Evolutionary conservation across 1,140 invertebrate species (phyloP), one percentile per base, ranked within the genome.

Genomic region (Zaprionus taronus): DNA sequence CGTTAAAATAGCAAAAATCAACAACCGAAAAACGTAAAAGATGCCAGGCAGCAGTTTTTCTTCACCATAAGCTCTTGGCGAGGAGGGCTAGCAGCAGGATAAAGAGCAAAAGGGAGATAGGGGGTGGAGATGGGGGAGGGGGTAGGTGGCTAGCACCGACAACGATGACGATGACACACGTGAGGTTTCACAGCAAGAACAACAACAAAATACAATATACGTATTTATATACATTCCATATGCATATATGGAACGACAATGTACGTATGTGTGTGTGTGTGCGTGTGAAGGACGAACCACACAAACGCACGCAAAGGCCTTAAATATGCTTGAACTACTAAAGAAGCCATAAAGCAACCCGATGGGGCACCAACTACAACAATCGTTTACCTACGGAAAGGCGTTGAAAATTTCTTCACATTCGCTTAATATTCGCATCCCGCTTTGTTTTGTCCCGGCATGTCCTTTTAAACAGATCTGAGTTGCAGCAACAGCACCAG

Each of bases 291-390:
- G 71, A 73, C 73, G 73, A 65, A 61, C 61, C 61, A 76, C 61
- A 76, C 68, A 71, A 58, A 82, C 79, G 66, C 75, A 82, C 76
- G 77, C 68, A 82, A 83, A 67, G 77, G 80, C 81, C 81, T 83
- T 82, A 83, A 83, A 83, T 83, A 83, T 83, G 81, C 81, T 83
- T 76, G 64, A 83, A 83, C 81, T 80, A 80, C 81, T 83, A 83
- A 83, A 83, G 81, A 83, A 83, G 81, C 81, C 81, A 83, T 83
- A 83, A 83, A 83, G 81, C 77, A 83, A 72, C 68, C 76, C 81
- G 72, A 72, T 67, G 66, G 53, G 70, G 62, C 80, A 71, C 65
- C 75, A 62, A 64, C 65, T 58, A 75, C 47, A 44, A 64, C 71
- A 81, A 75, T 61, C 53, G 78, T 73, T 56, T 74, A 80, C 79